Conservation (phyloP, 2,797 vertebrate genomes). For the Sciurus vulgaris region DNA sequence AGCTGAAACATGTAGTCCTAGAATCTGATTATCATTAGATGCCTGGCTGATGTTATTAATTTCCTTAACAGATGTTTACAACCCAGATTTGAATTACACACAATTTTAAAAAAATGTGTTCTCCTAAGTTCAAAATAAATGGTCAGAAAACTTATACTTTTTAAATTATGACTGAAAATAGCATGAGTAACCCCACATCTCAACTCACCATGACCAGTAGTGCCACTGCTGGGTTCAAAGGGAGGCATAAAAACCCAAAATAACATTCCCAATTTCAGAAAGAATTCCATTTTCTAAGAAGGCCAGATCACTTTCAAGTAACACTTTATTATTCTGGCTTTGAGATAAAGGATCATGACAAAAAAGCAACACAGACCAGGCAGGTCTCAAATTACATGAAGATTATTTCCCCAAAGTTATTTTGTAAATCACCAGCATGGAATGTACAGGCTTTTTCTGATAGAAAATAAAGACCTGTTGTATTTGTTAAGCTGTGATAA, state of each 20-base stretch:
- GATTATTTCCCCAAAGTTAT: background rate
- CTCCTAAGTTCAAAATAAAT: constrained; percentile 33
- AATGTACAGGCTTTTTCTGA: constrained; percentile 14
- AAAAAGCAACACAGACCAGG: background rate
- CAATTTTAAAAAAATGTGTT: background rate
- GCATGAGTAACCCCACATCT: background rate
- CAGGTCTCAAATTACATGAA: constrained; percentile 37
- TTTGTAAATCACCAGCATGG: background rate
- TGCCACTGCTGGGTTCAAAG: background rate
- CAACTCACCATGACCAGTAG: background rate
- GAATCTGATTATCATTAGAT: background rate
- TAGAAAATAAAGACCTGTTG: constrained; percentile 31
- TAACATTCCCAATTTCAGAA: constrained; percentile 46
- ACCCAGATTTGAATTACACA: background rate
- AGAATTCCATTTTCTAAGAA: constrained; percentile 35
- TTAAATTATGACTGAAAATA: background rate
- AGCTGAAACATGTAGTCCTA: background rate
- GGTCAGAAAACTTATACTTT: background rate
- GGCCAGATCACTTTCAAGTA: background rate
- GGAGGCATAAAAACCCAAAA: constrained; percentile 8
- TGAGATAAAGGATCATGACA: constrained; percentile 47
- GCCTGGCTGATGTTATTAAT: background rate
- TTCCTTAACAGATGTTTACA: constrained; percentile 30
- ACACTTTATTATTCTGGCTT: constrained; percentile 8
- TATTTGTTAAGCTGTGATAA: constrained; percentile 24